Base-by-base conservation (phyloP, 1,140 invertebrate species). In the Brachionus rotundiformis region DNA sequence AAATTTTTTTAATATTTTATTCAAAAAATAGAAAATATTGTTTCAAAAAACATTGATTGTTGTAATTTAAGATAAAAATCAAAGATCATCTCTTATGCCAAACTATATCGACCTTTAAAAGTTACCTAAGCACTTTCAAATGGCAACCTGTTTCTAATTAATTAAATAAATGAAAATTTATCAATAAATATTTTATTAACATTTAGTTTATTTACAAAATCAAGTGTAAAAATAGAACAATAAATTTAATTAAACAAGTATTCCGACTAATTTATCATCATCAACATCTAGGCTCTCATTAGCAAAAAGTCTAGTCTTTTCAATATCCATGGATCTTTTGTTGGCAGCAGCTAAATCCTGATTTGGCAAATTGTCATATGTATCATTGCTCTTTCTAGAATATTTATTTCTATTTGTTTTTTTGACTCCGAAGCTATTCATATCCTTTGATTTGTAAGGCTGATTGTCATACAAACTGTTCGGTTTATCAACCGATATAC, bases 401-500 rank as follows among this genome's bases (percentile, higher is more conserved):
- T 19, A 33, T n/a, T 23, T 47, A 7, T 59, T 10, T 11, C 31
- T 10, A 33, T 10, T 79, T 23, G 25, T 59, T 36, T 29, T 33
- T 59, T 79, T 79, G 2, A 8, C 54, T 23, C 29, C 47, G 16
- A 79, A 79, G 31, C 76, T 54, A 16, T 79, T 79, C 25, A 33
- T 59, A 27, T 79, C 36, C 16, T 7, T 54, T 29, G 59, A 11
- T 63, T 63, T 63, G 25, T 77, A 54, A 10, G 76, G 76, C 19
- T 79, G 76, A 63, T 54, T 63, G 5, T 77, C 73, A 47, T 59
- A 54, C 8, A 79, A 41, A 11, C 16, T 19, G n/a, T 29, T 63
- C 1, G 76, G 76, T 19, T 47, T 77, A 33, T 79, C 76, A n/a
- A 79, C 76, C 11, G 76, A 79, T 79, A 79, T 54, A 13, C 76